Evolutionary conservation across 1,140 invertebrate genomes (phyloP), one percentile per base, ranked within the genome.

Genomic region (Drosophila chauvacae): DNA sequence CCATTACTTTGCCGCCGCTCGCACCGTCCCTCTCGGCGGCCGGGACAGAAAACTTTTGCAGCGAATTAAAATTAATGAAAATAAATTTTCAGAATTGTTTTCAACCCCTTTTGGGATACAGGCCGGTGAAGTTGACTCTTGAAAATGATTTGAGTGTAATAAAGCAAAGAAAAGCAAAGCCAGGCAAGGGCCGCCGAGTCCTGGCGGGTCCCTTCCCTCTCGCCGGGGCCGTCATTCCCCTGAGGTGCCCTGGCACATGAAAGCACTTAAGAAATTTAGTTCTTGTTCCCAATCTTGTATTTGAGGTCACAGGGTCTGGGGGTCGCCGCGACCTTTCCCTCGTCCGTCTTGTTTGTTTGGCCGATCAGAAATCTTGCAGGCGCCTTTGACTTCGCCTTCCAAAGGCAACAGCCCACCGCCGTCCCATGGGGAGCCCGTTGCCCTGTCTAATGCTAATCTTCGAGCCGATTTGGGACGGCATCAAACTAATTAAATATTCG

Each of bases 1-100:
- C 39, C 16, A 23, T 55, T 55, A 55, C 51, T 53, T 20, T 18
- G n/a, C 50, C 7, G 28, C n/a, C 28, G 45, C 18, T 13, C 35
- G 11, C 20, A 30, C 18, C 35, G 33, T 20, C 47, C 18, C 30
- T 39, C 39, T 35, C 47, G 53, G 30, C 44, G 58, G 57, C 33
- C 33, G 56, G 65, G 64, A 77, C 66, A 55, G 59, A 72, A 78
- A 88, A 88, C 73, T 88, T 85, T 88, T 81, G 64, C 84, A 84
- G 65, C 80, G 81, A 84, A 88, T 88, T 88, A 84, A 88, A 88
- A 88, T 88, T 90, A 88, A 88, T 88, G 84, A 90, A 87, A 88
- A 88, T 90, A 88, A 81, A 88, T 88, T 90, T 88, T 81, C 80
- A 74, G 82, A 88, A 90, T 88, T 88, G 73, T 88, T 86, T 83